Conservation (phyloP, 1,140 invertebrate genomes). For the roundworm (Caenorhabditis elegans) region WBcel235 BX284606.5:5724501-5725000, state of each 20-base stretch:
- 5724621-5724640: too few relatives aligned
- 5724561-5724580: too few relatives aligned
- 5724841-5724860: neutral
- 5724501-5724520: too few relatives aligned
- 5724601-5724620: too few relatives aligned
- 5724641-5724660: too few relatives aligned
- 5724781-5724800: constrained; percentile 22
- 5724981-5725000: neutral
- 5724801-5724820: constrained; percentile 3
- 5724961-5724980: neutral
- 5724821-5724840: neutral
- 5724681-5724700: neutral
- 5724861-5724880: constrained; percentile 16
- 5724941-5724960: neutral
- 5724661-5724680: too few relatives aligned
- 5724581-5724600: too few relatives aligned
- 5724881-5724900: neutral
- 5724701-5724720: neutral
- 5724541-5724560: too few relatives aligned
- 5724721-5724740: neutral
- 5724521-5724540: too few relatives aligned
- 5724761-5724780: constrained; percentile 1
- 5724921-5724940: too few relatives aligned
- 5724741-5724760: constrained; percentile 27
- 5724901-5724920: too few relatives aligned